phyloP scores from a whole-genome alignment of 2,113 vertebrate species.

The Calidris pugnax region DNA sequence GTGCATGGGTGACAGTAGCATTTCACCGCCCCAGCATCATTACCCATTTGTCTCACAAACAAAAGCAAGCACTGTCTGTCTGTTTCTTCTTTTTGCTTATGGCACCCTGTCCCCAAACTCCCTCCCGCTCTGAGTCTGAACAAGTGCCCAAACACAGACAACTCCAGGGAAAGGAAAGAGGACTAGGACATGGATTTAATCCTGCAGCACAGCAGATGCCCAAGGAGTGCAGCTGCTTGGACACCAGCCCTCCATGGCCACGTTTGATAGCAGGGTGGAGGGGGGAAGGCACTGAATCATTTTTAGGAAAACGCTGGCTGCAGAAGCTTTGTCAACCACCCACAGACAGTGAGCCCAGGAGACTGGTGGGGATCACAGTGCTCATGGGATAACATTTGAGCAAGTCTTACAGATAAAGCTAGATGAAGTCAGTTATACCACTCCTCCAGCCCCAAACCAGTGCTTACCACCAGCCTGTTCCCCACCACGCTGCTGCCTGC shows the following conservation, averaged over 20 bases:
- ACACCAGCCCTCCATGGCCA: neutral
- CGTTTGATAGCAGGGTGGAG: fast-evolving
- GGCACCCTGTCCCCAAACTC: neutral
- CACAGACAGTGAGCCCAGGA: fast-evolving
- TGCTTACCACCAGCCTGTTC: neutral
- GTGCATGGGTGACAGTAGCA: fast-evolving
- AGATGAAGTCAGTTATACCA: neutral
- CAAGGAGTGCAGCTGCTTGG: neutral
- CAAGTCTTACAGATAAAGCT: neutral
- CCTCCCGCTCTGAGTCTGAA: fast-evolving
- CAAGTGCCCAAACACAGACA: neutral
- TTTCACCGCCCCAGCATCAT: fast-evolving
- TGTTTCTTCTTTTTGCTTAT: neutral
- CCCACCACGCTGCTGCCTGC: neutral
- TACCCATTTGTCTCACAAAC: neutral
- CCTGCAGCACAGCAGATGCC: neutral
- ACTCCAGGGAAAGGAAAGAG: neutral
- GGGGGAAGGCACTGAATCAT: neutral
- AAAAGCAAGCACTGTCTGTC: neutral
- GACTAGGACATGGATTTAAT: neutral
- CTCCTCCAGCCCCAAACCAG: neutral
- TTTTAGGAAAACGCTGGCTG: neutral
- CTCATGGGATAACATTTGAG: neutral
- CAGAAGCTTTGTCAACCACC: neutral
- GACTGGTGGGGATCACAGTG: neutral